These are phyloP conservation scores for Podargus strigoides DNA, from an alignment of 2,797 vertebrate species.

Conservation along the genomic window DNA sequence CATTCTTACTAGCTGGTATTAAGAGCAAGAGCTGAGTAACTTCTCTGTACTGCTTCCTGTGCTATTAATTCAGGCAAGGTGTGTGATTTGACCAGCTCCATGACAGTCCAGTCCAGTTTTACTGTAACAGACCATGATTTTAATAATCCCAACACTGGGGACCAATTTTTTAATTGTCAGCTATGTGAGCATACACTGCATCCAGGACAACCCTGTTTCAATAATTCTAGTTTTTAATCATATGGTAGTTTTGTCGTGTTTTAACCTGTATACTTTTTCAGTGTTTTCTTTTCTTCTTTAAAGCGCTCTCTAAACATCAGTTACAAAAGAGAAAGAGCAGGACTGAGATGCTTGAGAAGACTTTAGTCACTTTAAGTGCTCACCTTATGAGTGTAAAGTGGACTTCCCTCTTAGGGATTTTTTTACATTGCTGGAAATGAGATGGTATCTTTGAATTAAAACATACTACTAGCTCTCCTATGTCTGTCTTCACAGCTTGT, in stretches of 20 bases:
- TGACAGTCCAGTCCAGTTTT: background rate
- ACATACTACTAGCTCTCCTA: background rate
- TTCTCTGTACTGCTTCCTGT: background rate
- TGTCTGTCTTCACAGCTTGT: background rate
- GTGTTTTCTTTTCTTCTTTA: background rate
- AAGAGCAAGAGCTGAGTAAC: background rate
- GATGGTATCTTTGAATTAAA: background rate
- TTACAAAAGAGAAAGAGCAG: background rate
- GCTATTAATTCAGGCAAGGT: background rate
- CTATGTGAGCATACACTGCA: background rate
- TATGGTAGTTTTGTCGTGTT: accelerated
- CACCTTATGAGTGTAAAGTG: background rate
- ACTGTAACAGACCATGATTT: background rate
- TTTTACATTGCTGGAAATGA: background rate
- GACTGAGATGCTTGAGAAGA: background rate
- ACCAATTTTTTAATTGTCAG: accelerated
- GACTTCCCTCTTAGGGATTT: background rate
- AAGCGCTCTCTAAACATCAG: background rate
- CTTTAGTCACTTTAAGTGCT: background rate
- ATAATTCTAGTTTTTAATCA: accelerated
- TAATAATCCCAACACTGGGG: accelerated
- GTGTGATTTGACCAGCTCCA: background rate
- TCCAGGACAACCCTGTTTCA: background rate
- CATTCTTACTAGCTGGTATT: background rate
- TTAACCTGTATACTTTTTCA: background rate